Percentiles rank a stretch among this genome's conserved stretches.
These are phyloP conservation scores for Drosophila paulistorum DNA, from an alignment of 1,140 invertebrate species.

Conservation along the genomic window DNA sequence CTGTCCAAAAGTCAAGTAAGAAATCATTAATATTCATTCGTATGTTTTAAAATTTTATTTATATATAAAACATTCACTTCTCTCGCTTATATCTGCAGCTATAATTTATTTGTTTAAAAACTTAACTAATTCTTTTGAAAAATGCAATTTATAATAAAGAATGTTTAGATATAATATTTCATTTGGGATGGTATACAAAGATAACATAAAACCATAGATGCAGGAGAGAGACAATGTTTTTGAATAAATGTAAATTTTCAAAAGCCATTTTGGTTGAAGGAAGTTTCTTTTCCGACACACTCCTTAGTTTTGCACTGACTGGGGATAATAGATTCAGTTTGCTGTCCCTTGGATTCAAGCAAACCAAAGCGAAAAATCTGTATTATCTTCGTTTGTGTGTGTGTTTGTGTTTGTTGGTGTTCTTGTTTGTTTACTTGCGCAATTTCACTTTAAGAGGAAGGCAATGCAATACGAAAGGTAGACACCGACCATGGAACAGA, in stretches of 20 bases:
- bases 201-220: too few relatives aligned
- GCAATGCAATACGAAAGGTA: slow-evolving; percentile 34
- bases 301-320: background rate
- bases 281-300: background rate
- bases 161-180: too few relatives aligned
- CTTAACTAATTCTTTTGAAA: too few relatives aligned
- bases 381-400: slow-evolving; percentile 22
- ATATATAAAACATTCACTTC: too few relatives aligned
- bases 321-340: slow-evolving; percentile 11
- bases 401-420: slow-evolving; percentile 19
- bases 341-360: slow-evolving; percentile 5
- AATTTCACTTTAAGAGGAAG: slow-evolving; percentile 48
- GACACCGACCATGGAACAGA: slow-evolving; percentile 8
- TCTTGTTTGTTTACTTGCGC: slow-evolving; percentile 63
- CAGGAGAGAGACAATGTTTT: background rate
- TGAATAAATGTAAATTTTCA: background rate
- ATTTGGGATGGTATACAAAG: too few relatives aligned
- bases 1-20: too few relatives aligned
- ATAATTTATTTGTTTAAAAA: too few relatives aligned
- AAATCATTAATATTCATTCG: too few relatives aligned
- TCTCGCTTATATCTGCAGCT: too few relatives aligned
- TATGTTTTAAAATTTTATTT: too few relatives aligned
- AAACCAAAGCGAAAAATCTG: slow-evolving; percentile 20
- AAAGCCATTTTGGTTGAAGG: background rate
- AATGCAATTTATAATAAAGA: too few relatives aligned